phyloP scores from a whole-genome alignment of 2,797 vertebrate species.

The Paedocypris micromegethes region DNA sequence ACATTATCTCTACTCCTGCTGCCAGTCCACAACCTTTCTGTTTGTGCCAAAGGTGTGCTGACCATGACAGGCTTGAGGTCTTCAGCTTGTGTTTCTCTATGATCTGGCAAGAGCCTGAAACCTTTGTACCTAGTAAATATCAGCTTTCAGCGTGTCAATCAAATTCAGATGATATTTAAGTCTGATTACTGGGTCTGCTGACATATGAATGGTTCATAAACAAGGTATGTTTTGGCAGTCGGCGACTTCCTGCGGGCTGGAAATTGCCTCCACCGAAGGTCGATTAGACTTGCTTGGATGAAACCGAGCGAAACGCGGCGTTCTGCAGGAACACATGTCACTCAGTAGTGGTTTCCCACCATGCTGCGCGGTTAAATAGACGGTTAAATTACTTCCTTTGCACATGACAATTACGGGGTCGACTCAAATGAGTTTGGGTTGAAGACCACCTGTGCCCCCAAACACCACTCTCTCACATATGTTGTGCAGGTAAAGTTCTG shows the following conservation, averaged over 20 bases:
- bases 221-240: slow-evolving; percentile 2
- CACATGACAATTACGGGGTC: slow-evolving; percentile 1
- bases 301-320: slow-evolving; percentile 9
- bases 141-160: slow-evolving; percentile 1
- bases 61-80: background rate
- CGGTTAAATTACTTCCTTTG: slow-evolving; percentile 5
- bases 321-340: slow-evolving; percentile 7
- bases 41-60: slow-evolving; percentile 11
- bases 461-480: background rate
- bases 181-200: background rate
- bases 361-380: background rate
- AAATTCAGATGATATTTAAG: background rate
- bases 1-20: background rate
- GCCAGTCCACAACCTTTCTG: background rate
- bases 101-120: slow-evolving; percentile 12
- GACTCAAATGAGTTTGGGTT: slow-evolving; percentile 1
- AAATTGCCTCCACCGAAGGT: slow-evolving; percentile 10
- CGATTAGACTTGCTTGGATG: slow-evolving; percentile 9
- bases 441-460: slow-evolving; percentile 5
- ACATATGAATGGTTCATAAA: slow-evolving; percentile 10
- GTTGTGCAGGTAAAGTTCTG: background rate
- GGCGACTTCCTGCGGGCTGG: background rate
- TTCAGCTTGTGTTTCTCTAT: slow-evolving; percentile 3
- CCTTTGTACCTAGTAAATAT: slow-evolving; percentile 16
- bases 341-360: slow-evolving; percentile 1